These are phyloP conservation scores for Cetonia aurata DNA, from an alignment of 2,888 invertebrate genomes.

Conservation along the genomic window DNA sequence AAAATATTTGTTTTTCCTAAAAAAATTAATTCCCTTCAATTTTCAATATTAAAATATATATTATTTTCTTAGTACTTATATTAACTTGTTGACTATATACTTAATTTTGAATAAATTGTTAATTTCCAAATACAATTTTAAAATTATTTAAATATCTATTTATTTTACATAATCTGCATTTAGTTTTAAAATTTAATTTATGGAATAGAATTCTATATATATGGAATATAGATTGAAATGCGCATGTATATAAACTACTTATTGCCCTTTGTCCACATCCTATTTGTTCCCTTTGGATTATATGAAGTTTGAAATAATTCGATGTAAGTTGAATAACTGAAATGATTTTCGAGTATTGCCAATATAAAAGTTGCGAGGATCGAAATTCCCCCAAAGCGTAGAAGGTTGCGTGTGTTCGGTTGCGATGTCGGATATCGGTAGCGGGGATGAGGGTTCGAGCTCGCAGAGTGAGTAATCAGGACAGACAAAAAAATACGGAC, in stretches of 20 bases:
- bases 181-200: background rate
- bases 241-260: no score
- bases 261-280: background rate
- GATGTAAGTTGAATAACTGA: slow-evolving; percentile 18
- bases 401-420: slow-evolving; percentile 64
- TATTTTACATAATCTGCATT: no score
- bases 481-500: slow-evolving; percentile 43
- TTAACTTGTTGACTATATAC: no score
- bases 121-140: no score
- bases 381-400: slow-evolving; percentile 58
- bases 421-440: slow-evolving; percentile 84
- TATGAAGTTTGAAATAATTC: slow-evolving; percentile 19
- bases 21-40: no score
- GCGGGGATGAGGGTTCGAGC: slow-evolving; percentile 83
- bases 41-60: no score
- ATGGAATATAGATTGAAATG: no score
- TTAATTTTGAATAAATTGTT: no score
- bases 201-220: no score
- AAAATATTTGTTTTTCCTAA: no score
- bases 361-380: slow-evolving; percentile 33
- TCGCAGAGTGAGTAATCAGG: slow-evolving; percentile 78
- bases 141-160: no score
- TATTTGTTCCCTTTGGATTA: slow-evolving; percentile 6
- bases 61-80: no score
- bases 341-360: slow-evolving; percentile 39